Conservation (phyloP, 92 coral and sea anemone species). For the Ricordea florida region DNA sequence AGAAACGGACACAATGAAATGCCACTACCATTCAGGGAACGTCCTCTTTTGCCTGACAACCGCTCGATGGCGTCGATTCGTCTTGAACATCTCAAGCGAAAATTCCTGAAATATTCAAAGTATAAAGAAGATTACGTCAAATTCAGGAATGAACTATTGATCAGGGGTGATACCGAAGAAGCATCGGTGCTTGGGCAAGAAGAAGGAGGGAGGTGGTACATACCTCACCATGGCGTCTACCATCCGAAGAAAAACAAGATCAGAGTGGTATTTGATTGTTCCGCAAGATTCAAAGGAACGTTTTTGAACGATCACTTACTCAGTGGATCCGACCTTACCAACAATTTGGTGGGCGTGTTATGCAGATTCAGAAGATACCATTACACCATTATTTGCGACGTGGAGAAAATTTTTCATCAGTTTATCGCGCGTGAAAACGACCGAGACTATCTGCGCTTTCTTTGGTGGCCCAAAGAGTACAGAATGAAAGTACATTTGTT, state of each 20-base stretch:
- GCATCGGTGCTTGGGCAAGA: not conserved
- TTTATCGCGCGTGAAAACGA: not conserved
- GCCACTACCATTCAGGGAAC: slow-evolving; percentile 15
- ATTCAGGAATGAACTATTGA: slow-evolving; percentile 5
- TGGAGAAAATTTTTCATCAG: slow-evolving; percentile 20
- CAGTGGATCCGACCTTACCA: slow-evolving; percentile 18
- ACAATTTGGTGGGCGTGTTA: slow-evolving; percentile 6
- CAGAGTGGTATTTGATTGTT: slow-evolving; percentile 16
- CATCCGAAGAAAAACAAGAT: slow-evolving; percentile 29
- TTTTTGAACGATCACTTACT: slow-evolving; percentile 14
- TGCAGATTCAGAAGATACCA: slow-evolving; percentile 29
- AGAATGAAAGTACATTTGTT: slow-evolving; percentile 19
- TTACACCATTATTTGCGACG: slow-evolving; percentile 2
- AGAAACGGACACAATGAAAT: slow-evolving; percentile 8
- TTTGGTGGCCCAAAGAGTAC: slow-evolving; percentile 21
- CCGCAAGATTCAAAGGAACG: slow-evolving; percentile 7
- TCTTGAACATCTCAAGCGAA: slow-evolving; percentile 6
- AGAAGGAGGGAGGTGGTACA: slow-evolving; percentile 24
- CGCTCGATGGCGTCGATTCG: not conserved
- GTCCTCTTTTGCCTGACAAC: slow-evolving; percentile 7
- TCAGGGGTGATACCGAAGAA: slow-evolving; percentile 9
- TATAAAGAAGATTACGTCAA: slow-evolving; percentile 22
- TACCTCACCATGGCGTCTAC: slow-evolving; percentile 21
- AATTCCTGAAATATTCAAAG: slow-evolving; percentile 4
- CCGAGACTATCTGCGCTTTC: not conserved